phyloP scores from a whole-genome alignment of 2,888 invertebrate genomes.

The Achlya flavicornis region DNA sequence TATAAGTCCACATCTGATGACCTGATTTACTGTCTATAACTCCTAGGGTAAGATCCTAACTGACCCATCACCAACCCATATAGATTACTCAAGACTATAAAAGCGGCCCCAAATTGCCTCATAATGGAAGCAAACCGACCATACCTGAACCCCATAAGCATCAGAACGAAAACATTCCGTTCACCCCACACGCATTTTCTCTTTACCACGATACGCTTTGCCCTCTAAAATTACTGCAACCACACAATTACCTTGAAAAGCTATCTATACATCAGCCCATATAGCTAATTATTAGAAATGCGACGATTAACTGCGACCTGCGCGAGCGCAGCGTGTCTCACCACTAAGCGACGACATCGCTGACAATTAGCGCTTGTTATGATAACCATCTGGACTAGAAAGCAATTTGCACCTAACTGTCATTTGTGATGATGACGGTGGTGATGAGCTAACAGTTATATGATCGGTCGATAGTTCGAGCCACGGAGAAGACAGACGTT shows the following conservation, averaged over 20 bases:
- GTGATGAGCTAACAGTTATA: not conserved
- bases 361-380: constrained; percentile 7
- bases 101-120: not conserved
- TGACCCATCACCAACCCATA: too few relatives aligned
- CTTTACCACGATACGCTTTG: not conserved
- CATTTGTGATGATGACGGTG: not conserved
- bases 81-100: too few relatives aligned
- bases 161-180: not conserved
- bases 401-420: not conserved
- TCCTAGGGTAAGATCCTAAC: too few relatives aligned
- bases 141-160: constrained; percentile 2
- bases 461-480: too few relatives aligned
- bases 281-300: constrained; percentile 19
- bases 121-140: not conserved
- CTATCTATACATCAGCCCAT: constrained; percentile 14
- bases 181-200: not conserved
- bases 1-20: too few relatives aligned
- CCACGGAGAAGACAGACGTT: too few relatives aligned
- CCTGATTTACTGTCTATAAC: too few relatives aligned
- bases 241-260: constrained; percentile 5
- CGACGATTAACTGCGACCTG: constrained; percentile 14
- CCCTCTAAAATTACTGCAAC: not conserved
- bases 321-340: constrained; percentile 4
- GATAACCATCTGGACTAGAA: constrained; percentile 2
- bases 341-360: constrained; percentile 5